Evolutionary conservation across 1,140 invertebrate species (phyloP), one percentile per base, ranked within the genome.

Genomic region (Melitaea cinxia): DNA sequence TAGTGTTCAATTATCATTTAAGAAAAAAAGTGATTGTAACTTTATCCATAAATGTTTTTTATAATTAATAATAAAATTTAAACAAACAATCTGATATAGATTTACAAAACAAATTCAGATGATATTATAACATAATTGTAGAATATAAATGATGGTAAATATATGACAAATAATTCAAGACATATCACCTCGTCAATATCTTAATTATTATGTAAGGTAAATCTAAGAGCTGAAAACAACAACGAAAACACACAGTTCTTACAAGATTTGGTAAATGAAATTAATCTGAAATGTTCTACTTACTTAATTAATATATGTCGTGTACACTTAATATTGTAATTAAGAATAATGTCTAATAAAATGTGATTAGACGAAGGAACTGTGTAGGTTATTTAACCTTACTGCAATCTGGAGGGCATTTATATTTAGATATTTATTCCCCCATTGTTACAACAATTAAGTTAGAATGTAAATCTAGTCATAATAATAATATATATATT

Each of bases 371-470:
- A 14, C 7, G 21, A 28, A 17, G 28, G 19, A 57, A 45, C 37
- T 45, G 5, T 56, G 19, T 26, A 45, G 55, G 55, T 45, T 45
- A 57, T 45, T 39, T 56, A 42, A 56, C 54, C 54, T 37, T 42
- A 42, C 15, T 35, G 30, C 17, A 56, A 42, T 42, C 19, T 56
- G 54, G 24, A 56, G 54, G 54, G 24, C 54, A 35, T 56, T 42
- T 42, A 42, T 42, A 42, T 42, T 42, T 42, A 17, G 15, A 42
- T 17, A 14, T 7, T 42, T 17, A 42, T 42, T 42, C 37, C 15
- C 15, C 9, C 37, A 42, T 42, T 42, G 37, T 37, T 14, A 5
- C 17, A 17, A 42, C 37, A 42, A 42, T 17, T 19, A 17, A 17
- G 37, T 42, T 42, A 42, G 14, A 42, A 42, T 14, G 37, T 42